Conservation (phyloP, 2,797 vertebrate genomes). For the Etheostoma nigrum region DNA sequence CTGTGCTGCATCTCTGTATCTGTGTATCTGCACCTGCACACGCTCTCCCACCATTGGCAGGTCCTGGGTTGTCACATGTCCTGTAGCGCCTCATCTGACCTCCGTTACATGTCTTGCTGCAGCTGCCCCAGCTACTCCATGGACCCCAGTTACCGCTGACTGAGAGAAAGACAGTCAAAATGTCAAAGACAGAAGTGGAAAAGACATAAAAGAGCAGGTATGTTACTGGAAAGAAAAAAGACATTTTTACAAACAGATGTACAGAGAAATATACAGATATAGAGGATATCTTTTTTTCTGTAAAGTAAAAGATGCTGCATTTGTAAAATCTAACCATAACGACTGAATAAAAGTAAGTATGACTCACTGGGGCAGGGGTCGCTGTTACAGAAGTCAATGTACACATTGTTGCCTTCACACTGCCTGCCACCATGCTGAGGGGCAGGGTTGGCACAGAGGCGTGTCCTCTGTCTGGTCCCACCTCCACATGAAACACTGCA, state of each 20-base stretch:
- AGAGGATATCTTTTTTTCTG: background rate
- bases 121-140: conserved; percentile 94
- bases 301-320: background rate
- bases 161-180: conserved; percentile 59
- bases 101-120: conserved; percentile 91
- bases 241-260: background rate
- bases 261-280: too few species aligned
- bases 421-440: conserved; percentile 90
- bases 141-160: conserved; percentile 94
- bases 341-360: background rate
- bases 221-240: background rate
- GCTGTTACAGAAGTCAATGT: conserved; percentile 94
- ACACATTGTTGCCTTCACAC: conserved; percentile 92
- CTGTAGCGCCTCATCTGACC: conserved; percentile 94
- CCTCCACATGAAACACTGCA: conserved; percentile 95
- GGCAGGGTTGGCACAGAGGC: conserved; percentile 90
- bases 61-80: conserved; percentile 92
- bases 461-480: conserved; percentile 90
- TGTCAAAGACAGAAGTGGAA: background rate
- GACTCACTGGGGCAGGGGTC: conserved; percentile 94
- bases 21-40: conserved; percentile 94
- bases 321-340: background rate
- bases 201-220: background rate
- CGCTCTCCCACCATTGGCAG: conserved; percentile 90
- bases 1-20: conserved; percentile 89